Base-by-base conservation (phyloP, 2,888 invertebrate genomes). In the Onchidella celtica region DNA sequence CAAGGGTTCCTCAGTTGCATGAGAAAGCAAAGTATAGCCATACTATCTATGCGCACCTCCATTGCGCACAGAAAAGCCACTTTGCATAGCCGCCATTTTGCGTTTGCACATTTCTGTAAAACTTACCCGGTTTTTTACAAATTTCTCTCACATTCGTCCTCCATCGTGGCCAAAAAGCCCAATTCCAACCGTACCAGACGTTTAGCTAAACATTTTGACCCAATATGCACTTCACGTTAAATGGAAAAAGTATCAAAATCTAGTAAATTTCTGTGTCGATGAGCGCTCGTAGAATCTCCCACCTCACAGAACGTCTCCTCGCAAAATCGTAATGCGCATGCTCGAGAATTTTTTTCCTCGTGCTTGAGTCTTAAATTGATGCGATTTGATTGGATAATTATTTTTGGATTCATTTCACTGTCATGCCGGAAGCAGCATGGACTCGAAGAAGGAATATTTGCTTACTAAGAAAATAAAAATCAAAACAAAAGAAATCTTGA, bases 201-300 rank as follows among this genome's bases (percentile, higher is more conserved):
- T 72, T 88, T 85, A 88, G 83, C 88, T 86, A 81, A 83, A 87
- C 87, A 87, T 88, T 88, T 88, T 87, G 82, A 87, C 83, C 85
- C 81, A 82, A 75, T 81, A 83, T 59, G 63, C 79, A 75, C 36
- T 29, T 73, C 66, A 72, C 6, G 47, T 32, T 78, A 59, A 55
- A 73, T 66, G 55, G n/a, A 66, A 74, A 78, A 57, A 75, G 65
- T 70, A 63, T 75, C 34, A 79, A 74, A 75, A 73, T 32, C 63
- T 34, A 34, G 27, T 32, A 84, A 82, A 79, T 72, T 40, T 66
- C 38, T 59, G 38, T 66, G 78, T 57, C 57, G 63, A 61, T 36
- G 59, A 77, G 57, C 65, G 57, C 76, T 77, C 69, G 40, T 24
- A 47, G 65, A 21, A n/a, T 75, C 75, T 75, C 75, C 75, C 75